Percentiles rank a stretch among this genome's conserved stretches.
These are phyloP conservation scores for Drosophila demipolita DNA, from an alignment of 2,888 invertebrate species.

Conservation along the genomic window DNA sequence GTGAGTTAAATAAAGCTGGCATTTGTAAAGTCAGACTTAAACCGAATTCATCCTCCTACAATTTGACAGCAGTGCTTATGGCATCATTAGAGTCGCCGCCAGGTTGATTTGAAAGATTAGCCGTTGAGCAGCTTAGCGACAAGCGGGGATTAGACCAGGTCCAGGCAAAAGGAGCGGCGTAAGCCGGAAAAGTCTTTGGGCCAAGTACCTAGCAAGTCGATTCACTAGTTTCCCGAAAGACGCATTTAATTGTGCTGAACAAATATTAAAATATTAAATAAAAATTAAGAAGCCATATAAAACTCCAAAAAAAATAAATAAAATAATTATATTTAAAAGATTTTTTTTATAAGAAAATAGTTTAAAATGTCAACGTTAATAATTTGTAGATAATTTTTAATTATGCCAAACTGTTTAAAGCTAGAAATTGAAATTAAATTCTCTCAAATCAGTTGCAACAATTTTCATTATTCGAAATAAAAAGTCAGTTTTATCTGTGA, in stretches of 20 bases:
- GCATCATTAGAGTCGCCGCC: conserved; percentile 59
- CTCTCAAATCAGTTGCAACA: not conserved
- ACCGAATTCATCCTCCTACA: not conserved
- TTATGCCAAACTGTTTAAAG: not conserved
- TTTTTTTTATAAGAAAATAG: not conserved
- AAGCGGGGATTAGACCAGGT: conserved; percentile 42
- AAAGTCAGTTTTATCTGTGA: conserved; percentile 12
- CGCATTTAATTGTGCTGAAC: not conserved
- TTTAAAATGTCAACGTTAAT: not conserved
- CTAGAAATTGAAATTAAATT: not conserved
- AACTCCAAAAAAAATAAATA: not conserved
- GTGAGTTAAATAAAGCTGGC: not conserved
- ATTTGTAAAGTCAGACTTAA: not conserved
- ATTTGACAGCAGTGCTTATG: conserved; percentile 48
- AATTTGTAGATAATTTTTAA: not conserved
- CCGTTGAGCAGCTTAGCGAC: conserved; percentile 67
- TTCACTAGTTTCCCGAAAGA: not conserved
- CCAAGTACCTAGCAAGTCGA: not conserved
- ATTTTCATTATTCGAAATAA: not conserved
- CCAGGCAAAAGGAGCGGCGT: conserved; percentile 1
- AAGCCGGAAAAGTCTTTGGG: conserved; percentile 13
- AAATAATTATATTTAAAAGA: not conserved
- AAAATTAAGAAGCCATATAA: not conserved
- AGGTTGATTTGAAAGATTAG: conserved; percentile 73
- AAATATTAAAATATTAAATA: not conserved